Base-by-base conservation (phyloP, 2,113 vertebrate species). In the Poeciliopsis turrubarensis region DNA sequence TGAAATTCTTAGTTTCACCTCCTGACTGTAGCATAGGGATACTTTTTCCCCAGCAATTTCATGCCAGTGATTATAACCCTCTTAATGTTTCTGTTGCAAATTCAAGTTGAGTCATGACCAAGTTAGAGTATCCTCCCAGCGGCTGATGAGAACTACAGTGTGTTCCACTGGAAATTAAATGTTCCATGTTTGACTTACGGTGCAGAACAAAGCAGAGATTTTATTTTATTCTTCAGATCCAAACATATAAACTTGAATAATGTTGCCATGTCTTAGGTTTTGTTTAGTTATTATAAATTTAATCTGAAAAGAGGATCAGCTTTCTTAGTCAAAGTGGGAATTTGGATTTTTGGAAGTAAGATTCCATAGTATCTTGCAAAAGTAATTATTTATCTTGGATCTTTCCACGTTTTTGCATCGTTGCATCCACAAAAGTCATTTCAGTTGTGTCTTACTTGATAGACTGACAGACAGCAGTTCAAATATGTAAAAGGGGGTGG, bases 1-100 rank as follows among this genome's bases (percentile, higher is more conserved):
- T 77, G 60, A 87, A 67, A 79, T 51, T 44, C 72, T 82, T 73
- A 80, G 88, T 86, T 87, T 84, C 83, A 81, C 79, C 81, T 80
- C 34, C 77, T 73, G 9, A 61, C 44, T 68, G 71, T 25, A 7
- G 68, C 51, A 22, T 27, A 62, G 44, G 60, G 63, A 69, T 6
- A 31, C n/a, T 83, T 77, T 80, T 70, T 65, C 68, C 66, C 61
- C 51, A 72, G 72, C 29, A 67, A 62, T 68, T 77, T 60, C 60
- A 32, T 31, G n/a, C 82, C 62, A 70, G 12, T 27, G 57, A 70
- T 65, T 74, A 65, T 34, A 54, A 32, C 8, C 12, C 26, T 0
- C 25, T 60, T 75, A 22, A 29, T 41, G 14, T 80, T 72, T 70
- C 54, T 47, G 25, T 68, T 81, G 66, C 64, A 67, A 51, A 64